Conservation (phyloP, 2,113 vertebrate genomes). For the Isurus oxyrinchus region DNA sequence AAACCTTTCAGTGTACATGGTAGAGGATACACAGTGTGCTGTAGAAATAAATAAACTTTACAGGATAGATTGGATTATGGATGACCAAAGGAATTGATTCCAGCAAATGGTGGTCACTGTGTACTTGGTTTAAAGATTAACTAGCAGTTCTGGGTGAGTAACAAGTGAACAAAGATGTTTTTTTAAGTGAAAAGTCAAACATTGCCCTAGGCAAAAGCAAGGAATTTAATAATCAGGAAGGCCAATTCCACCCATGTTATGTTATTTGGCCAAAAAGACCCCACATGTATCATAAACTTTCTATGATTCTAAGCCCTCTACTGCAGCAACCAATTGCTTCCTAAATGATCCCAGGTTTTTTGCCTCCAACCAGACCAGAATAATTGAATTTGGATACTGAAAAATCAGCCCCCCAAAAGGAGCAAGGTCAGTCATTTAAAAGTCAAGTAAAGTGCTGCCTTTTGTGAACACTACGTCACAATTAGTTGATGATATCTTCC, state of each 20-base stretch:
- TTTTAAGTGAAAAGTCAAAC: background rate
- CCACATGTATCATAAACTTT: too few species aligned
- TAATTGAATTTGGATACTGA: background rate
- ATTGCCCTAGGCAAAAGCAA: background rate
- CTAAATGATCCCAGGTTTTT: background rate
- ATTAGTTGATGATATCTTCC: background rate
- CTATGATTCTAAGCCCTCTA: background rate
- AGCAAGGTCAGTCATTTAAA: background rate
- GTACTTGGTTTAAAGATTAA: constrained; percentile 1
- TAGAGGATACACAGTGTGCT: background rate
- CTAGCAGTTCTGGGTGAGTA: background rate
- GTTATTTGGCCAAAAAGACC: background rate
- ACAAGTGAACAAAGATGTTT: background rate
- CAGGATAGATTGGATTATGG: background rate
- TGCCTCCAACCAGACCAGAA: background rate
- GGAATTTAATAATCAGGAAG: background rate
- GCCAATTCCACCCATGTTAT: background rate
- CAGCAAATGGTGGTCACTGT: background rate
- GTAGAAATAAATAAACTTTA: background rate
- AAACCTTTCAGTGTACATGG: background rate
- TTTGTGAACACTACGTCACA: background rate
- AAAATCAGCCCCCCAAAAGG: background rate
- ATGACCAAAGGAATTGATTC: background rate
- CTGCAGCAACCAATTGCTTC: background rate
- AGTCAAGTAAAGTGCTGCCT: background rate